Base-by-base conservation (phyloP, 2,113 vertebrate species). In the Sapajus apella region DNA sequence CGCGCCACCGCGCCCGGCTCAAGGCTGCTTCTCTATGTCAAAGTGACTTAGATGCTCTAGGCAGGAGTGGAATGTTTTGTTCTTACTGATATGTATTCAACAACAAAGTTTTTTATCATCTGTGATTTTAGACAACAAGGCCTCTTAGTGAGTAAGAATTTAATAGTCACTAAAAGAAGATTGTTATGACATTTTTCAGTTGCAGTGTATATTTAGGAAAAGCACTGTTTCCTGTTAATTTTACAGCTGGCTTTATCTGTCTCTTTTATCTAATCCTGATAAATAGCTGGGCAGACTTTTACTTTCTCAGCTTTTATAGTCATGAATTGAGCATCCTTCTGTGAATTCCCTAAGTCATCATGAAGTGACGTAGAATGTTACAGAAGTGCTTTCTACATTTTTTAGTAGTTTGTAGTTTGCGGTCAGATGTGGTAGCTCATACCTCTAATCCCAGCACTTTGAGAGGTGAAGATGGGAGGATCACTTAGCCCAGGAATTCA, bases 81-180 rank as follows among this genome's bases (percentile, higher is more conserved):
- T 95, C 66, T 95, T 95, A 18, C 20, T 17, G 20, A 82, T 58
- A 21, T 1, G 43, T 66, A 23, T 95, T 87, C 52, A 87, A 68
- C 52, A 91, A 50, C 20, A 58, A 66, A 23, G 18, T 61, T 95
- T 94, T 94, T 73, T 17, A 75, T 87, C 16, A 86, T 47, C 40
- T 83, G 0, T 75, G 61, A 47, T 75, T 96, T 96, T 91, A 93
- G 58, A 80, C 6, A 56, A 70, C 68, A 96, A 77, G 52, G 0
- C 37, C 84, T 87, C 72, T 94, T 77, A 96, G 70, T 84, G 50
- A 86, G 21, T 90, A 93, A 93, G 52, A 95, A 82, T 80, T 87
- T 5, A 92, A 5, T 35, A 97, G 73, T 91, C 35, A 43, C 40
- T 91, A 50, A 85, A 25, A 94, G 88, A 90, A 95, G 37, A 6